Percentiles rank a stretch among this genome's conserved stretches.
phyloP scores from a whole-genome alignment of 2,113 vertebrate genomes.

The Protobothrops mucrosquamatus region DNA sequence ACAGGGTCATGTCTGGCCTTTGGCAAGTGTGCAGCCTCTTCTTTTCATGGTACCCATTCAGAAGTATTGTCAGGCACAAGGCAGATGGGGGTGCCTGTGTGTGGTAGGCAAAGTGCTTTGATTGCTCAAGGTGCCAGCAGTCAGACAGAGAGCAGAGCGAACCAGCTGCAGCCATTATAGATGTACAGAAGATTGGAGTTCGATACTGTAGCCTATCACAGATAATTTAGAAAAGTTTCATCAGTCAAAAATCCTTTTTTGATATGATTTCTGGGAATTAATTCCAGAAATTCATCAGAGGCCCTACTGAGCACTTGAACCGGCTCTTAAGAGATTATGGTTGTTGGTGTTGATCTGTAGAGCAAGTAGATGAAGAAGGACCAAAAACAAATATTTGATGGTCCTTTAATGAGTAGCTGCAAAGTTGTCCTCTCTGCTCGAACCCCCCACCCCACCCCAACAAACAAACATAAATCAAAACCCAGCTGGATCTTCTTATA shows the following conservation, averaged over 20 bases:
- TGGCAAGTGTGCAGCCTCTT: background rate
- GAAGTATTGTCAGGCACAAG: background rate
- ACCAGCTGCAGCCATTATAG: background rate
- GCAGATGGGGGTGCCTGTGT: background rate
- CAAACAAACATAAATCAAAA: background rate
- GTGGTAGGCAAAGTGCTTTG: background rate
- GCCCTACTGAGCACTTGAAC: constrained; percentile 16
- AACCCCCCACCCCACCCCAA: background rate
- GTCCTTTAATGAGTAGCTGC: background rate
- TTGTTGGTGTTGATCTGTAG: background rate
- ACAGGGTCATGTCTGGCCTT: background rate
- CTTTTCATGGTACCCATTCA: background rate
- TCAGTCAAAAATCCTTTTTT: background rate
- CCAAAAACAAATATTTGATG: background rate
- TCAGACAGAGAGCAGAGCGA: background rate
- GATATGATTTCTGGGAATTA: background rate
- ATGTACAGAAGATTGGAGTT: background rate
- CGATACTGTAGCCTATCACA: background rate
- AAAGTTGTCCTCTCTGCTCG: background rate
- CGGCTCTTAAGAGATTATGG: background rate
- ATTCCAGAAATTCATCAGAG: constrained; percentile 6
- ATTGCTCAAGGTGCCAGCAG: background rate
- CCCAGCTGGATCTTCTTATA: background rate
- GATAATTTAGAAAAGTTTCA: background rate
- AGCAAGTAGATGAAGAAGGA: constrained; percentile 28